These are phyloP conservation scores for Myopa testacea DNA, from an alignment of 2,888 invertebrate genomes.

Conservation along the genomic window DNA sequence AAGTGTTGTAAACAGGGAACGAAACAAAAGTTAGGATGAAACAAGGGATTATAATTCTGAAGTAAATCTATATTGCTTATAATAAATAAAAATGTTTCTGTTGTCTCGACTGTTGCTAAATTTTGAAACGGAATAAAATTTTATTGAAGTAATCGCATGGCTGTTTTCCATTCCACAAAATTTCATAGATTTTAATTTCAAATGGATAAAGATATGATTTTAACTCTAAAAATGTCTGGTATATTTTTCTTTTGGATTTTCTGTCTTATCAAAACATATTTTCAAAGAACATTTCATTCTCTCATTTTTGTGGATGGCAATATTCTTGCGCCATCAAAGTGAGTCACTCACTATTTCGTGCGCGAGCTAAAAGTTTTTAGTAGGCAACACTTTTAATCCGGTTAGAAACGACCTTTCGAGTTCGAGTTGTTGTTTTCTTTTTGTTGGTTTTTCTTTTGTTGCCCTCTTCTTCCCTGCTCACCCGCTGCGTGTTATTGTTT, in stretches of 20 bases:
- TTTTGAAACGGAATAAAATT: too few relatives aligned
- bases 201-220: too few relatives aligned
- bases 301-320: constrained; percentile 2
- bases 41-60: too few relatives aligned
- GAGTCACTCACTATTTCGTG: constrained; percentile 17
- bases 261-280: not conserved
- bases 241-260: not conserved
- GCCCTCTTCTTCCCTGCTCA: not conserved
- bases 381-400: constrained; percentile 63
- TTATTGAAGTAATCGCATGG: too few relatives aligned
- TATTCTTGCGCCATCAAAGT: constrained; percentile 28
- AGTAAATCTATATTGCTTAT: too few relatives aligned
- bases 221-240: too few relatives aligned
- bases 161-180: too few relatives aligned
- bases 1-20: constrained; percentile 12
- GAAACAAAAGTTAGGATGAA: not conserved
- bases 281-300: too few relatives aligned
- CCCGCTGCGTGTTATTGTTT: constrained; percentile 38
- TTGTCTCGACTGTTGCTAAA: too few relatives aligned
- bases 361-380: constrained; percentile 41
- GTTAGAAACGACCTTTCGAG: constrained; percentile 68
- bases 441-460: constrained; percentile 7
- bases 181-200: too few relatives aligned
- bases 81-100: too few relatives aligned
- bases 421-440: constrained; percentile 54